These are phyloP conservation scores for Aphelocoma californica DNA, from an alignment of 2,797 vertebrate genomes.

Conservation along the genomic window DNA sequence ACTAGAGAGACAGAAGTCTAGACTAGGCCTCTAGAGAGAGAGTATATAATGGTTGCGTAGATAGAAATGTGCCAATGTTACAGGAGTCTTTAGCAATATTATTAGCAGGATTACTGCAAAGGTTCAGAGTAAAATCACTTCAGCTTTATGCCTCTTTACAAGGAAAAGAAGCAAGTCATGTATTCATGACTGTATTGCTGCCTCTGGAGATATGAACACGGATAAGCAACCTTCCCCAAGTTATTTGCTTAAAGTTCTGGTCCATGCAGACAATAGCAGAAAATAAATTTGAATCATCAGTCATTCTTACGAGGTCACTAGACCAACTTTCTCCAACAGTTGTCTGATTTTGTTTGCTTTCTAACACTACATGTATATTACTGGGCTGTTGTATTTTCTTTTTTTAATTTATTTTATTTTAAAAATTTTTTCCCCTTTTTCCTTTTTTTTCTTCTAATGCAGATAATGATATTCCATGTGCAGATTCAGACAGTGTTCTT, in stretches of 20 bases:
- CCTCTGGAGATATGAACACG: not conserved
- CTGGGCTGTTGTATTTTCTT: not conserved
- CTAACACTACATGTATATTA: not conserved
- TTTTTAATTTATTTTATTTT: not conserved
- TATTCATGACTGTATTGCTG: not conserved
- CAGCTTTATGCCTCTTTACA: not conserved
- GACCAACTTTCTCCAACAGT: not conserved
- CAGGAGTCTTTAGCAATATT: not conserved
- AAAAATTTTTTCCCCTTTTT: not conserved
- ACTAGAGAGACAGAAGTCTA: not conserved
- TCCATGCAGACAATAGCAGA: not conserved
- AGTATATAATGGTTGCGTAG: not conserved
- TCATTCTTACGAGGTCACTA: not conserved
- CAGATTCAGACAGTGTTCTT: conserved; percentile 51
- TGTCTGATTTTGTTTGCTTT: not conserved
- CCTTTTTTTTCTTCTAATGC: not conserved
- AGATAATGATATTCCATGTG: conserved; percentile 25
- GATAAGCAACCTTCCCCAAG: not conserved
- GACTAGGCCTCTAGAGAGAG: not conserved
- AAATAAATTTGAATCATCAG: not conserved
- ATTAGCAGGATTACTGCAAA: not conserved
- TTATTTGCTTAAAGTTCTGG: not conserved
- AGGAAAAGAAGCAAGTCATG: not conserved
- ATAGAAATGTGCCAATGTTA: not conserved
- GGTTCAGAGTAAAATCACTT: not conserved